Evolutionary conservation across 2,888 invertebrate genomes (phyloP).

Genomic region (Lycocerus yunnanus): DNA sequence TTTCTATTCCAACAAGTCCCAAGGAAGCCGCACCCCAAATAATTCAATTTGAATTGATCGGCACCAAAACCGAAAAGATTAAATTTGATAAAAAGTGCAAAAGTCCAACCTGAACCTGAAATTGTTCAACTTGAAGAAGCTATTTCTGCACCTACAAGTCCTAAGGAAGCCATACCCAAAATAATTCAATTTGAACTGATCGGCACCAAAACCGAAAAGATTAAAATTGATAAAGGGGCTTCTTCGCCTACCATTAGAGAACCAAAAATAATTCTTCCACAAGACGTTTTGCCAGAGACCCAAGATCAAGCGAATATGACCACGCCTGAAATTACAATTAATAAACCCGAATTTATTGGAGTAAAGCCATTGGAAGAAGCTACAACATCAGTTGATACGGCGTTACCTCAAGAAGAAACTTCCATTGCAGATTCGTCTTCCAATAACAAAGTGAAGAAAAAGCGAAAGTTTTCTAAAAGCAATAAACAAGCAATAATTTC

Average conservation of each 20-base stretch:
- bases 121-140: too few relatives aligned
- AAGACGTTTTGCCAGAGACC: background rate
- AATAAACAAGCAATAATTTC: background rate
- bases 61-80: background rate
- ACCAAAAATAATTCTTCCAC: background rate
- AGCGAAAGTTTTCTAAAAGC: slow-evolving; percentile 29
- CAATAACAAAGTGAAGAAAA: slow-evolving; percentile 31
- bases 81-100: too few relatives aligned
- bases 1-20: too few relatives aligned
- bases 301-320: background rate
- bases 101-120: too few relatives aligned
- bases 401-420: slow-evolving; percentile 4
- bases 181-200: background rate
- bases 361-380: slow-evolving; percentile 28
- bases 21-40: background rate
- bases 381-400: slow-evolving; percentile 8
- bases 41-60: background rate
- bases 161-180: background rate
- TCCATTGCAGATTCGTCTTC: slow-evolving; percentile 13
- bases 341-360: background rate
- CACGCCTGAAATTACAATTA: background rate
- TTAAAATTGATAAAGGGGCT: background rate
- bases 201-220: background rate
- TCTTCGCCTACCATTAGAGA: background rate
- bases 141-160: background rate